Base-by-base conservation (phyloP, 2,113 vertebrate genomes). In the Perca flavescens region DNA sequence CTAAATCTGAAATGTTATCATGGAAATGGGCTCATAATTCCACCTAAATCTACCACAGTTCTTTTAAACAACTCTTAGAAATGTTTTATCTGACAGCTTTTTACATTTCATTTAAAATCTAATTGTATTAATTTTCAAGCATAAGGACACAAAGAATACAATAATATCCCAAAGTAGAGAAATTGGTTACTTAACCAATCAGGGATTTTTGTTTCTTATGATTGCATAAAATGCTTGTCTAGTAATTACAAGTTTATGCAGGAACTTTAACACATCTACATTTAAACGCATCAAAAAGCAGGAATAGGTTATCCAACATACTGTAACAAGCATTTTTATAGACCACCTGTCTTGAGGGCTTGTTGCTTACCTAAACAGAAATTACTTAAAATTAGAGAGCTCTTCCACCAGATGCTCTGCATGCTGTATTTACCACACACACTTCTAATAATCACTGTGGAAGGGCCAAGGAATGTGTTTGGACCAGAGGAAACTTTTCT, bases 371-470 rank as follows among this genome's bases (percentile, higher is more conserved):
- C 16, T n/a, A 56, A 70, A 62, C 19, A 62, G 19, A 79, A 49
- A 63, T 76, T 8, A 71, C 25, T 64, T n/a, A 54, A 80, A 86
- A 89, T 74, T 46, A 56, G 43, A 79, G 65, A 5, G 57, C 49
- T 50, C 31, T 3, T 84, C 12, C n/a, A 71, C 69, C 83, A 86
- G 61, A 85, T 67, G 61, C 2, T 63, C 25, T 28, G 56, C 54
- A 50, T 25, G 50, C 82, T 4, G 0, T 54, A 77, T 83, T 86
- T 66, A 63, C 71, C 43, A 61, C 84, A 75, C 54, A 61, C 68
- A 17, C 56, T 73, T 78, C 58, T 88, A 82, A 87, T 89, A 79
- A 82, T 84, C 67, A 79, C 61, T 74, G 58, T 72, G 57, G n/a
- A 43, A 21, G 40, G 28, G 67, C 75, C 71, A 71, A 77, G 56